phyloP scores from a whole-genome alignment of 2,113 vertebrate species.

The Microtus oregoni region DNA sequence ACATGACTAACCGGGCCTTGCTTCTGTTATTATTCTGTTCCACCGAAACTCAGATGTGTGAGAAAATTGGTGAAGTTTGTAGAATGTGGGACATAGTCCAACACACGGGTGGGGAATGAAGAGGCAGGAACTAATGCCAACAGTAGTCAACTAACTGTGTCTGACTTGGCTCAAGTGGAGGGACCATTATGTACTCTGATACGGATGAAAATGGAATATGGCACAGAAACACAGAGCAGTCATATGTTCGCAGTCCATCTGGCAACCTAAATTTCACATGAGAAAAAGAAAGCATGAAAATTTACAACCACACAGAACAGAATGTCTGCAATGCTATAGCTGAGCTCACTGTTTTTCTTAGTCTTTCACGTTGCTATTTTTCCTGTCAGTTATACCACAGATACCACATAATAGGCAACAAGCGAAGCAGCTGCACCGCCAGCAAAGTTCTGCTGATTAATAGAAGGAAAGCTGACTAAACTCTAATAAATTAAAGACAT shows the following conservation, averaged over 20 bases:
- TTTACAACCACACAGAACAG: constrained; percentile 66
- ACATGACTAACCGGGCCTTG: constrained; percentile 39
- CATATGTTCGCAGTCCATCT: constrained; percentile 58
- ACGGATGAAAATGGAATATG: constrained; percentile 58
- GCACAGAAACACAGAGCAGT: constrained; percentile 53
- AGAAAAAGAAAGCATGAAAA: constrained; percentile 75
- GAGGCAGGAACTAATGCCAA: constrained; percentile 12
- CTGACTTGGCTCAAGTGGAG: constrained; percentile 39
- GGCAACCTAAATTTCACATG: constrained; percentile 59
- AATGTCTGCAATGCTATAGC: constrained; percentile 66
- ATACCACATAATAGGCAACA: constrained; percentile 72
- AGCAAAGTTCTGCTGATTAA: constrained; percentile 55
- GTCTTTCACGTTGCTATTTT: constrained; percentile 64
- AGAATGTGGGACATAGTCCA: constrained; percentile 39
- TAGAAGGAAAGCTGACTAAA: constrained; percentile 66
- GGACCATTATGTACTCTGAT: constrained; percentile 53
- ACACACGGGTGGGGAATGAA: neutral
- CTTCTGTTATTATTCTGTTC: constrained; percentile 27
- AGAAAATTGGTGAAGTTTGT: constrained; percentile 60
- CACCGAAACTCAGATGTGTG: constrained; percentile 48
- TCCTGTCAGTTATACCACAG: constrained; percentile 74
- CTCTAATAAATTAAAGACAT: constrained; percentile 38
- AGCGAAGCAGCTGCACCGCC: constrained; percentile 55
- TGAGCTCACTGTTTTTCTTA: constrained; percentile 74
- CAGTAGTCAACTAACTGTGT: constrained; percentile 51